phyloP scores from a whole-genome alignment of 1,140 invertebrate genomes.

The Onthophagus taurus region DNA sequence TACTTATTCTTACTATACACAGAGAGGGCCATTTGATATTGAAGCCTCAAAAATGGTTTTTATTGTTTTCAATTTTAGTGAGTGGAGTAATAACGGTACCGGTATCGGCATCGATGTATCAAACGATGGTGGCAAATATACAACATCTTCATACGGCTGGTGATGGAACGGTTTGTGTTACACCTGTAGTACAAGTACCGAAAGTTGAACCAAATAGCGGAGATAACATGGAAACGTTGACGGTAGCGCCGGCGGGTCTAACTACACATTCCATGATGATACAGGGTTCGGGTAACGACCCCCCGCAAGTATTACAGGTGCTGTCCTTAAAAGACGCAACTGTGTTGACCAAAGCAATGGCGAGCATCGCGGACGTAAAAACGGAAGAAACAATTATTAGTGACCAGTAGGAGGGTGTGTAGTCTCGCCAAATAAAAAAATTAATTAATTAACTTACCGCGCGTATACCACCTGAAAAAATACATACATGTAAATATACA shows the following conservation, averaged over 20 bases:
- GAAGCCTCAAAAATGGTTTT: not conserved
- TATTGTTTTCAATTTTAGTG: constrained; percentile 52
- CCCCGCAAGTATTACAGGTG: constrained; percentile 70
- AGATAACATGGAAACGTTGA: constrained; percentile 57
- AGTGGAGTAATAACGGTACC: constrained; percentile 93
- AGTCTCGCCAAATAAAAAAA: no score
- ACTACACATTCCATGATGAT: constrained; percentile 71
- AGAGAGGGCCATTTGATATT: no score
- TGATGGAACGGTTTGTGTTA: constrained; percentile 69
- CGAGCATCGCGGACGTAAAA: constrained; percentile 46
- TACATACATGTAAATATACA: not conserved
- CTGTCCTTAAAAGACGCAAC: constrained; percentile 74
- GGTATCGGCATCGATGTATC: constrained; percentile 91
- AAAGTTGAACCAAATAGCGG: constrained; percentile 56
- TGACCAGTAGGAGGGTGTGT: constrained; percentile 34
- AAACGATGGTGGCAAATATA: constrained; percentile 89
- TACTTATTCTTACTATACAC: no score
- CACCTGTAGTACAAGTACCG: constrained; percentile 71
- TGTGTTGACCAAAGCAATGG: constrained; percentile 67
- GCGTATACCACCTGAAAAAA: not conserved
- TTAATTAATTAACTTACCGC: not conserved
- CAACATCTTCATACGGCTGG: constrained; percentile 65
- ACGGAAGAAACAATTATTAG: constrained; percentile 36
- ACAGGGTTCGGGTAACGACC: constrained; percentile 54
- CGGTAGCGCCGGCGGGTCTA: constrained; percentile 51